phyloP scores from a whole-genome alignment of 2,888 invertebrate species.

The Dysmachus trigonus region DNA sequence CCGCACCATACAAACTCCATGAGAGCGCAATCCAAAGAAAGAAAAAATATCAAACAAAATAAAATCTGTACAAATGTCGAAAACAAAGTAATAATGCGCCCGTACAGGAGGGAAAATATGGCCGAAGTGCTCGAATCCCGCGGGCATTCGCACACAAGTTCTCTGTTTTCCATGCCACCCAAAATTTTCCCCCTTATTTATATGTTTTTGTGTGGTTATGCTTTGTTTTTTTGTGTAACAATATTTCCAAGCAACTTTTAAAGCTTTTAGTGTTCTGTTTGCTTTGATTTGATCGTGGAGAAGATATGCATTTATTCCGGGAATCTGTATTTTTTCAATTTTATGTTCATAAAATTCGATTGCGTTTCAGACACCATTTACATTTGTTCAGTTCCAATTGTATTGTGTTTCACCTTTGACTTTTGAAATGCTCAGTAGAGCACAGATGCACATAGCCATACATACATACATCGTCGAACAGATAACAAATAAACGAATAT shows the following conservation, averaged over 20 bases:
- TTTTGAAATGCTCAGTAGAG: not conserved
- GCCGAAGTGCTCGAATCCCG: not conserved
- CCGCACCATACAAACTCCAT: not conserved
- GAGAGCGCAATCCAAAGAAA: not conserved
- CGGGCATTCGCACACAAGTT: not conserved
- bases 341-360: not conserved
- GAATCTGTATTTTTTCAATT: not conserved
- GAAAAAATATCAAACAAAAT: not conserved
- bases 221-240: not conserved
- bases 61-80: not conserved
- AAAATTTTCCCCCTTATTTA: not conserved
- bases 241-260: slow-evolving; percentile 5
- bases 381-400: not conserved
- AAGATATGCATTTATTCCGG: not conserved
- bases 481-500: no score
- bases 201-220: not conserved
- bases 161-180: not conserved
- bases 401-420: not conserved
- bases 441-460: not conserved
- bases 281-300: not conserved
- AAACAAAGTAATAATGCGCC: not conserved
- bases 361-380: not conserved
- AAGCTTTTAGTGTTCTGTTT: slow-evolving; percentile 22
- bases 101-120: not conserved
- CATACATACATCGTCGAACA: not conserved